Base-by-base conservation (phyloP, 2,888 invertebrate species). In the Brachylomia viminalis region DNA sequence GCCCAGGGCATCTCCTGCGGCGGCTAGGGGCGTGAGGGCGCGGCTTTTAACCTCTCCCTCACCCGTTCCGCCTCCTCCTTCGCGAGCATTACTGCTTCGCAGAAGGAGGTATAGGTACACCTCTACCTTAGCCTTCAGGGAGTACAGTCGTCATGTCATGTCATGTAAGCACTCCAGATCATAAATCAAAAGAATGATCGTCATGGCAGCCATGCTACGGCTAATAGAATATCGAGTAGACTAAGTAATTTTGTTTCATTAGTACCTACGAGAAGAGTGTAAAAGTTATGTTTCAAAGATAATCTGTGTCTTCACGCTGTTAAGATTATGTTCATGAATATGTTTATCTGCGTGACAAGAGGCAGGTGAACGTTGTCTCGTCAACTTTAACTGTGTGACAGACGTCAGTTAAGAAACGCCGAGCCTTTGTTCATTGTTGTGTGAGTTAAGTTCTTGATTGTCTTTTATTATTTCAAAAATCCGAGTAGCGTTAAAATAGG, bases 381-480 rank as follows among this genome's bases (percentile, higher is more conserved):
- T 17, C n/a, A 5, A 66, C 17, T 23, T 30, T 42, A 67, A 33
- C 47, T n/a, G 30, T n/a, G 42, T 45, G 73, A 73, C 72, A 72
- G 66, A 42, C 7, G 61, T 67, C 66, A 38, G 42, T 67, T 13
- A 15, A 33, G 38, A 33, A 17, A 27, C 7, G 30, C 30, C 2
- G 20, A 52, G 56, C n/a, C n/a, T 49, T 75, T 67, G 58, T 56
- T 72, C 20, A n/a, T 56, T 69, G 33, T 47, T 47, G 45, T 75
- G 15, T 23, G 2, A 23, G 30, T 23, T 30, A 47, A 23, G 30
- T 27, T 27, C 2, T 8, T 58, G 17, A 8, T 65, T 65, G 13
- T 65, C 11, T 27, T 47, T 65, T 65, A 27, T 47, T 65, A 45
- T 47, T 42, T 47, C 13, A 11, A 45, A 33, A 20, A 33, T 62